Conservation (phyloP, 2,888 invertebrate species). For the Epinotia brunnichana region DNA sequence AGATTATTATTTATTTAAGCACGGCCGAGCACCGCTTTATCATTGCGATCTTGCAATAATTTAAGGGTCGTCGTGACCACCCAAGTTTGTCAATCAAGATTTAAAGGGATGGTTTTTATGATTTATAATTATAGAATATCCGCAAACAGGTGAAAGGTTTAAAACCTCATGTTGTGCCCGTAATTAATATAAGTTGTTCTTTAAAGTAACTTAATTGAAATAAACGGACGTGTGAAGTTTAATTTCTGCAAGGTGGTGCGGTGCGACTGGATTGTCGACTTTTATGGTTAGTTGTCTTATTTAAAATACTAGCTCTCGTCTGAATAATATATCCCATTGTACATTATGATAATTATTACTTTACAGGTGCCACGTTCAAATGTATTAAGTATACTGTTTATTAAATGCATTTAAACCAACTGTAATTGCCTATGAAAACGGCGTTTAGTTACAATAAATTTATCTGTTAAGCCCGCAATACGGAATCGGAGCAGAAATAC, state of each 20-base stretch:
- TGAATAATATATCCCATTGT: neutral
- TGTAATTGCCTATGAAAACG: neutral
- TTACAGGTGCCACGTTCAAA: neutral
- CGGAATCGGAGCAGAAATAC: neutral
- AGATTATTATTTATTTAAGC: conserved; percentile 45
- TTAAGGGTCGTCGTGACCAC: conserved; percentile 35
- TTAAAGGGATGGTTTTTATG: conserved; percentile 39
- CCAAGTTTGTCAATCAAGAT: conserved; percentile 42
- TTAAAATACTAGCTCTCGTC: neutral
- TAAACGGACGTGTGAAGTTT: conserved; percentile 21
- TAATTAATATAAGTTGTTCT: conserved; percentile 20
- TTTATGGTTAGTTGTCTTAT: conserved; percentile 13
- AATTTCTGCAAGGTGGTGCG: conserved; percentile 30
- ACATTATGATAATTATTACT: neutral
- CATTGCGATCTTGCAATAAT: conserved; percentile 33
- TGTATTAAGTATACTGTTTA: neutral
- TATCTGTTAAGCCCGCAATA: neutral
- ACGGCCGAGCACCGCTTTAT: conserved; percentile 47
- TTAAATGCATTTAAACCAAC: neutral
- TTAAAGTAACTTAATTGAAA: conserved; percentile 29
- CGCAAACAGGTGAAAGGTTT: conserved; percentile 34
- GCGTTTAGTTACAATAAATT: neutral
- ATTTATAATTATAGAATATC: conserved; percentile 39
- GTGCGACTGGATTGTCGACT: conserved; percentile 15
- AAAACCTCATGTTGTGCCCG: conserved; percentile 20